Conservation (phyloP, 1,140 invertebrate species). For the Asbolus verrucosus region DNA sequence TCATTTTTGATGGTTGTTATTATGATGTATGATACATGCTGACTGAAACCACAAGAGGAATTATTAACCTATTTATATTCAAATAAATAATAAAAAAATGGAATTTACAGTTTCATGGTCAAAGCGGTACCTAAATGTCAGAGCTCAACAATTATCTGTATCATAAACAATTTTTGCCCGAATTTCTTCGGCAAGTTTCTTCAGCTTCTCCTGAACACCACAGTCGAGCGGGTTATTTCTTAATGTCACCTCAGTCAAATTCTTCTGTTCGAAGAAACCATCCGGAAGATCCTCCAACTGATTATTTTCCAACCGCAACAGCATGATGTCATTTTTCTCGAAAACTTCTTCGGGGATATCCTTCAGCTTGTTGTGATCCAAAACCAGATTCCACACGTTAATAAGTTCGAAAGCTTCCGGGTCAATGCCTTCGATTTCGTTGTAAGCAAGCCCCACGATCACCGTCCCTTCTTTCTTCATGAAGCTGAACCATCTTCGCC, state of each 20-base stretch:
- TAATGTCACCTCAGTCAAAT: background rate
- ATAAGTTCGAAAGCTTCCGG: slow-evolving; percentile 10
- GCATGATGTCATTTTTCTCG: background rate
- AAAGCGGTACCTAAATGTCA: too few relatives aligned
- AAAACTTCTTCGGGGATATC: slow-evolving; percentile 16
- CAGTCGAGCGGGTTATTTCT: background rate
- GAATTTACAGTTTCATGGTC: too few relatives aligned
- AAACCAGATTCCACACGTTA: slow-evolving; percentile 6
- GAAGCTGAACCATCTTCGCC: background rate
- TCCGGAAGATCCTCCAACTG: slow-evolving; percentile 1
- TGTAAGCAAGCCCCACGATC: slow-evolving; percentile 1
- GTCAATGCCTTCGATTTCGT: background rate
- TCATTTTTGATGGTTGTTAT: too few relatives aligned
- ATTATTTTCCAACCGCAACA: background rate
- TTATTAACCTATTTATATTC: too few relatives aligned
- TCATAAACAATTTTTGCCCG: background rate
- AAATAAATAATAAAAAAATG: too few relatives aligned
- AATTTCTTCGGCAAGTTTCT: background rate
- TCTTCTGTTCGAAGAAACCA: slow-evolving; percentile 10
- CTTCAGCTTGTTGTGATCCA: slow-evolving; percentile 4
- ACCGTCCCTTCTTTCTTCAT: slow-evolving; percentile 6
- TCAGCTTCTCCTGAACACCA: background rate
- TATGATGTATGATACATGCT: too few relatives aligned
- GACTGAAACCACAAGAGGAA: too few relatives aligned
- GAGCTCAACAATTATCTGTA: background rate